Conservation (phyloP, 2,888 invertebrate genomes). For the Isotomurus palustris region DNA sequence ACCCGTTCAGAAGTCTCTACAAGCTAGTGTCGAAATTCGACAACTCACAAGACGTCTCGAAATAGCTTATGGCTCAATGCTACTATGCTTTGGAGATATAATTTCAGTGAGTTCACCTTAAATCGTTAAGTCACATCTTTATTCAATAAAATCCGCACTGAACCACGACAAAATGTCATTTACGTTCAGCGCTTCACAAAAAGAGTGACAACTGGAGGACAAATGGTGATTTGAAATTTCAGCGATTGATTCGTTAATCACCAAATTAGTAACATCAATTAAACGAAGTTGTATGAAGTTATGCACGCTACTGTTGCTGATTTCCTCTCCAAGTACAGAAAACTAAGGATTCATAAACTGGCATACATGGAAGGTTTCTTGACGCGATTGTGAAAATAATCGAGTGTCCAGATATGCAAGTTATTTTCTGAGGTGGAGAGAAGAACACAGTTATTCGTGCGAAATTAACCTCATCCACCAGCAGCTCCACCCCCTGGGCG, state of each 20-base stretch:
- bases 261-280: background rate
- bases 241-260: background rate
- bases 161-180: constrained; percentile 19
- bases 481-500: constrained; percentile 30
- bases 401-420: too few species aligned
- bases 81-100: too few species aligned
- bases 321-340: background rate
- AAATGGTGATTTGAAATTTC: background rate
- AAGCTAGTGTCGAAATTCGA: too few species aligned
- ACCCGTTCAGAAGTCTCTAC: too few species aligned
- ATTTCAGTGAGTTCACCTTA: too few species aligned
- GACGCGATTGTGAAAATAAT: too few species aligned
- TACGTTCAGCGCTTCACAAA: constrained; percentile 20
- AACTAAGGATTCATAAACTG: background rate
- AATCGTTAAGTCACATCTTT: constrained; percentile 3
- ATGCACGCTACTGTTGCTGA: background rate
- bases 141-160: constrained; percentile 10
- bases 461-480: constrained; percentile 40
- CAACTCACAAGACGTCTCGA: too few species aligned
- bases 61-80: too few species aligned
- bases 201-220: constrained; percentile 7
- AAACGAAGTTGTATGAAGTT: background rate
- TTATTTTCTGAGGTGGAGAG: too few species aligned
- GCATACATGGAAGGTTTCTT: background rate
- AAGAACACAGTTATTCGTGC: constrained; percentile 21